A percentile compares a stretch with the other conserved stretches of the same genome.
phyloP scores from a whole-genome alignment of 2,113 vertebrate genomes.

The Heliornis fulica region DNA sequence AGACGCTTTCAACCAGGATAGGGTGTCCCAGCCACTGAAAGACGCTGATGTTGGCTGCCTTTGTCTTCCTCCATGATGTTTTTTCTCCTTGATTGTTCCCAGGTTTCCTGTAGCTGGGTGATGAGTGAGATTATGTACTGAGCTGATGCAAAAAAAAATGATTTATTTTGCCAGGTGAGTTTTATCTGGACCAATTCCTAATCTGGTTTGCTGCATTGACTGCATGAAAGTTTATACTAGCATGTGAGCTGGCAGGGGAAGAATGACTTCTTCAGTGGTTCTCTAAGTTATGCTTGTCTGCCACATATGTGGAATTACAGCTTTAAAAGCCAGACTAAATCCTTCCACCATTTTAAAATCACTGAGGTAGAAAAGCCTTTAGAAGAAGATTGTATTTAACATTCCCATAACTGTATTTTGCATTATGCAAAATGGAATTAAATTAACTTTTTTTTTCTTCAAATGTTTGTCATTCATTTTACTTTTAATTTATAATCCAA shows the following conservation, averaged over 20 bases:
- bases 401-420: background rate
- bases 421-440: background rate
- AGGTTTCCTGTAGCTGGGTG: background rate
- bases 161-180: background rate
- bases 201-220: background rate
- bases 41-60: background rate
- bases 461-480: background rate
- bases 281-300: background rate
- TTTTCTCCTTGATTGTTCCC: background rate
- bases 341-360: background rate
- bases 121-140: background rate
- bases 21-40: background rate
- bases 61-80: background rate
- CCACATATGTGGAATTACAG: background rate
- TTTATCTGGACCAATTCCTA: background rate
- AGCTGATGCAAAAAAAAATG: background rate
- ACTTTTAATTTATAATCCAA: background rate
- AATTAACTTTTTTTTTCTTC: background rate
- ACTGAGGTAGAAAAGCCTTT: background rate
- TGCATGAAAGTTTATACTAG: background rate
- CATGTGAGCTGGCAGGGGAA: rapidly evolving
- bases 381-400: background rate
- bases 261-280: background rate
- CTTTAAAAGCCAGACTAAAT: background rate
- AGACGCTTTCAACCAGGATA: background rate